Percentiles rank a stretch among this genome's conserved stretches.
These are phyloP conservation scores for Orchesella cincta DNA, from an alignment of 1,140 invertebrate species.

Conservation along the genomic window DNA sequence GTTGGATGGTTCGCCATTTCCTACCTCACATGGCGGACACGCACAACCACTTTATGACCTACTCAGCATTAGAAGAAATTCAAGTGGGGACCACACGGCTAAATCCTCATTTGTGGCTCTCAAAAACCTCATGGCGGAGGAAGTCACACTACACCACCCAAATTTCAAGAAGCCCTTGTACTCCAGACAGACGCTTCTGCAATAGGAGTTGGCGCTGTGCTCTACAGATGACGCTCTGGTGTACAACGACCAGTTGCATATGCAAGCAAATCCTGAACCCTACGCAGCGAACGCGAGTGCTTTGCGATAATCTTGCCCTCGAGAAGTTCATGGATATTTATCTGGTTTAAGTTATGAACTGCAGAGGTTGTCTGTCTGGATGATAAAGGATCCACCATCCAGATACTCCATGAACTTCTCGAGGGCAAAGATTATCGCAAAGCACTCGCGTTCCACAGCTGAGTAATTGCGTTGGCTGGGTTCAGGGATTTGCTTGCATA, in stretches of 20 bases:
- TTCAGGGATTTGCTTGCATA: background rate
- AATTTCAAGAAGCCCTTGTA: background rate
- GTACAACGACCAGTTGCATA: background rate
- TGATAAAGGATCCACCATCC: background rate
- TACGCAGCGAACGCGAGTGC: background rate
- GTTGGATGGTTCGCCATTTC: background rate
- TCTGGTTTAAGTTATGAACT: too few species aligned
- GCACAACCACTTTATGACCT: background rate
- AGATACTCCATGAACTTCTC: background rate
- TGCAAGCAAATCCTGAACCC: background rate
- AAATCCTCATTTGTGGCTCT: background rate
- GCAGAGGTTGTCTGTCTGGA: background rate
- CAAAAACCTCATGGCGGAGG: background rate
- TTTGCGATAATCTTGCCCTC: background rate
- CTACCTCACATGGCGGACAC: background rate
- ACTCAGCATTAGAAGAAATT: background rate
- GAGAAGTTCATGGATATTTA: background rate
- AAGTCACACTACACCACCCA: background rate
- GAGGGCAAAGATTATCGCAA: background rate
- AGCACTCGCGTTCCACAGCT: background rate
- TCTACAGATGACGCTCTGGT: background rate
- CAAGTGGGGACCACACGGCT: background rate
- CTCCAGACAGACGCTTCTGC: background rate
- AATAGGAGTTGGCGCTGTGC: background rate
- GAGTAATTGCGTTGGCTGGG: background rate